These are phyloP conservation scores for Pristionchus entomophagus DNA, from an alignment of 2,888 invertebrate species.

Conservation along the genomic window DNA sequence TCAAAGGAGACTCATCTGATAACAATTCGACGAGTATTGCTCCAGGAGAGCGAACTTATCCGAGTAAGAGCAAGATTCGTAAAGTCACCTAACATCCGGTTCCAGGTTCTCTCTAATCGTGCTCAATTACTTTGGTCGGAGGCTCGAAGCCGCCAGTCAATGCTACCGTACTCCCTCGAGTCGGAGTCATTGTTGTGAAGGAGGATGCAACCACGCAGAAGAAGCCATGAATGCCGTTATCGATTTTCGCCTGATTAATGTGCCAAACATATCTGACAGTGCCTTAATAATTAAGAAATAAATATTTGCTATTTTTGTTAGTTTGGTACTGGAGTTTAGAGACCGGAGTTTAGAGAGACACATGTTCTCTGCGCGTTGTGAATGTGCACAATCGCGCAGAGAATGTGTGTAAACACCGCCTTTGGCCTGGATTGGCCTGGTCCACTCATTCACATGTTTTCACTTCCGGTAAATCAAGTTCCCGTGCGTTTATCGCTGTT, in stretches of 20 bases:
- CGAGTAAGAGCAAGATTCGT: neutral
- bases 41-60: neutral
- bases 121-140: neutral
- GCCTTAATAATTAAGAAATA: neutral
- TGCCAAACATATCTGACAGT: neutral
- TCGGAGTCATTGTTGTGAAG: neutral
- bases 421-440: neutral
- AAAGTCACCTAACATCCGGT: neutral
- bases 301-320: no score
- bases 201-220: slow-evolving; percentile 3
- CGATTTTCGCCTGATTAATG: neutral
- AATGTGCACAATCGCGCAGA: neutral
- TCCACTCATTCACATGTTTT: neutral
- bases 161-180: neutral
- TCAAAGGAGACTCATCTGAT: neutral
- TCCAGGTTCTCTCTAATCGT: neutral
- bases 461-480: slow-evolving; percentile 25
- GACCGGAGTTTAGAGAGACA: no score
- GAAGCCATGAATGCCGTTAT: neutral
- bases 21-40: slow-evolving; percentile 7
- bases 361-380: no score
- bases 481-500: neutral
- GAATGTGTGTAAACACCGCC: neutral
- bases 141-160: neutral
- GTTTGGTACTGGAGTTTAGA: no score